Evolutionary conservation across 2,113 vertebrate genomes (phyloP).

Genomic region (Zosterops hypoxanthus): DNA sequence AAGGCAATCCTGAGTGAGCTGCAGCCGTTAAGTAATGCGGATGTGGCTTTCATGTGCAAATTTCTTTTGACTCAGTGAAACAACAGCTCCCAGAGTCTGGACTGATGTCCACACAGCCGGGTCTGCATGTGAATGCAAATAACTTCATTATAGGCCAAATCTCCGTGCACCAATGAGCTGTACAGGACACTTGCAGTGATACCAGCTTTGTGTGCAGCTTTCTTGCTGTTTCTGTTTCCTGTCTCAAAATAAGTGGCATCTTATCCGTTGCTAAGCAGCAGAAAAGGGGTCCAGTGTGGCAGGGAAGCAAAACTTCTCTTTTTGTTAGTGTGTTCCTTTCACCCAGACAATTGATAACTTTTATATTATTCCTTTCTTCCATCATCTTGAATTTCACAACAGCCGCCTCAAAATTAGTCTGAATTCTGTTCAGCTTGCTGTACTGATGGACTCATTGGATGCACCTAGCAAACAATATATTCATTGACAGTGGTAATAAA

Average conservation of each 20-base stretch:
- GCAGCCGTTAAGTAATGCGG: constrained; percentile 68
- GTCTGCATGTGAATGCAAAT: constrained; percentile 75
- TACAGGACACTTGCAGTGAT: constrained; percentile 58
- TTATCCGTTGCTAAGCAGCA: constrained; percentile 58
- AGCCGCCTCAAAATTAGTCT: neutral
- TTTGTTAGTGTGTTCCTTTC: neutral
- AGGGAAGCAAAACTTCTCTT: constrained; percentile 20
- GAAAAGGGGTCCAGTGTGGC: neutral
- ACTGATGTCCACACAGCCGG: constrained; percentile 65
- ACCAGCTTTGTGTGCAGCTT: constrained; percentile 60
- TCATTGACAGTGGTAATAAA: neutral
- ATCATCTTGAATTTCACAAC: neutral
- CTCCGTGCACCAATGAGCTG: constrained; percentile 53
- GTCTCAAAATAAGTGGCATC: constrained; percentile 61
- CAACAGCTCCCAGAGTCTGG: constrained; percentile 72
- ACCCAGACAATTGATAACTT: neutral
- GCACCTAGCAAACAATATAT: neutral
- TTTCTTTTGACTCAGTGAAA: constrained; percentile 79
- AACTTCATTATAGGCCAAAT: constrained; percentile 72
- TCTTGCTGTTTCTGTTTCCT: constrained; percentile 68
- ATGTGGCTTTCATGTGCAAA: constrained; percentile 78
- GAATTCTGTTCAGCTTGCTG: neutral
- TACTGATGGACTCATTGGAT: neutral
- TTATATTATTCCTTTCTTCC: neutral
- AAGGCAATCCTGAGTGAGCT: constrained; percentile 56